phyloP scores from a whole-genome alignment of 2,888 invertebrate genomes.

The Cremastinae sp. region DNA sequence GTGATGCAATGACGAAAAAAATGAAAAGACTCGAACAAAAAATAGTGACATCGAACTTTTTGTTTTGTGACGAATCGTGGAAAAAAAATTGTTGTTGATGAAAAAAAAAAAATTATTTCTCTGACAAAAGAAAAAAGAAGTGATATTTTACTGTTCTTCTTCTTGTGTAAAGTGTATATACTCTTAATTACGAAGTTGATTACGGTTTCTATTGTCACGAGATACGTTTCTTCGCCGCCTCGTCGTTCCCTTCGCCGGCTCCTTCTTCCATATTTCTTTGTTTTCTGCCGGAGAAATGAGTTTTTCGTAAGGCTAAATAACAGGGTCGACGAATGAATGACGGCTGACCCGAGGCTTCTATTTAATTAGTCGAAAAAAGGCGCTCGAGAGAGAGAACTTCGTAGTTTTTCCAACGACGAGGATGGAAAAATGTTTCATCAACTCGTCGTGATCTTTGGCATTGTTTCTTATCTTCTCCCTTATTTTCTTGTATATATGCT shows the following conservation, averaged over 20 bases:
- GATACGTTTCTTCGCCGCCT: no score
- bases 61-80: no score
- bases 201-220: conserved; percentile 15
- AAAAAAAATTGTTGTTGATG: no score
- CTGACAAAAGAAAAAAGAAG: no score
- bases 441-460: no score
- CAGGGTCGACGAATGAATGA: conserved; percentile 9
- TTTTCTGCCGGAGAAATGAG: conserved; percentile 6
- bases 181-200: conserved; percentile 7
- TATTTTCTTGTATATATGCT: no score
- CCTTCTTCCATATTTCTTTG: background rate
- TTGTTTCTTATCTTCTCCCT: no score
- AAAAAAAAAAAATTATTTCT: no score
- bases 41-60: no score
- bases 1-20: background rate
- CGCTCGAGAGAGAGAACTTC: background rate
- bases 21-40: background rate
- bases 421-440: conserved; percentile 10
- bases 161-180: conserved; percentile 1
- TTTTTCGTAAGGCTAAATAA: conserved; percentile 25
- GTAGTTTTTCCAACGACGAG: conserved; percentile 16
- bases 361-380: conserved; percentile 47
- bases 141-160: background rate
- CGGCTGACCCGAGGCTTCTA: conserved; percentile 40
- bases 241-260: no score